Evolutionary conservation across 2,888 invertebrate species (phyloP).

Genomic region (Zeuzera pyrina): DNA sequence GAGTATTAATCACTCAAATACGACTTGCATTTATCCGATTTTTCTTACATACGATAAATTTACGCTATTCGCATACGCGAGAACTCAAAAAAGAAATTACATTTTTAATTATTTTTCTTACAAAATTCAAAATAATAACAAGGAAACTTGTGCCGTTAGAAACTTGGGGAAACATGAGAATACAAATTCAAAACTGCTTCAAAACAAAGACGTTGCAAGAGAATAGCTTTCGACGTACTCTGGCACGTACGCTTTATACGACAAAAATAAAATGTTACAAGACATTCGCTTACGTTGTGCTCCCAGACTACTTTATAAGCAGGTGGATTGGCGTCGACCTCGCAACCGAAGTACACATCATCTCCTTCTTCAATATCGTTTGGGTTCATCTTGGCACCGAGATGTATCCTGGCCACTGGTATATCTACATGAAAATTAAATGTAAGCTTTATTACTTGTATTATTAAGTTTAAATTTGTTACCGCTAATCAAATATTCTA

Average conservation of each 20-base stretch:
- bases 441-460: no score
- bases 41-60: no score
- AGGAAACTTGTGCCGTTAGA: neutral
- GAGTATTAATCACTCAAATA: no score
- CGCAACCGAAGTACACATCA: constrained; percentile 64
- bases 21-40: no score
- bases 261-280: no score
- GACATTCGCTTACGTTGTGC: constrained; percentile 64
- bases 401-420: constrained; percentile 53
- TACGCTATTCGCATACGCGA: no score
- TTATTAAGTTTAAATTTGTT: no score
- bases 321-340: constrained; percentile 63
- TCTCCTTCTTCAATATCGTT: constrained; percentile 69
- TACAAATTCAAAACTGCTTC: neutral
- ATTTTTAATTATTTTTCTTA: neutral
- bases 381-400: constrained; percentile 62
- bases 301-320: constrained; percentile 70
- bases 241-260: neutral
- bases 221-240: constrained; percentile 2
- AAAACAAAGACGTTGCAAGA: no score
- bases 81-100: no score
- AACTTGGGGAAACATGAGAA: neutral
- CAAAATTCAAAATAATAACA: neutral
- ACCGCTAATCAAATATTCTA: no score
- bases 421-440: no score